These are phyloP conservation scores for Poecilia wingei DNA, from an alignment of 2,797 vertebrate species.

Conservation along the genomic window DNA sequence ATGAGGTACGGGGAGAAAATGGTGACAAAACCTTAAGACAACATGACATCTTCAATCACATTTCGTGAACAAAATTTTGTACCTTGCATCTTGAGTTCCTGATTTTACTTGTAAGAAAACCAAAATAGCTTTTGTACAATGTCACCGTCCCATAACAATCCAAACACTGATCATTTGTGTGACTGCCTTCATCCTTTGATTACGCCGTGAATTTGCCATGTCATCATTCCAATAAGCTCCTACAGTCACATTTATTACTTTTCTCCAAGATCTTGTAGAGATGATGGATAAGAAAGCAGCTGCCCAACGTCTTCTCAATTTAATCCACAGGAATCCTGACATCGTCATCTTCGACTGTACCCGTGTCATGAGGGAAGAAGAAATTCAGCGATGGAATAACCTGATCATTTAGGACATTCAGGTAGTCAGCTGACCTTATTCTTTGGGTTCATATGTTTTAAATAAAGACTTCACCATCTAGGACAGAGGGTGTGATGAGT, in stretches of 20 bases:
- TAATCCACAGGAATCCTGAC: not conserved
- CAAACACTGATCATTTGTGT: not conserved
- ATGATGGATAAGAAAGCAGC: too few relatives aligned
- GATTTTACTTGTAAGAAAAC: not conserved
- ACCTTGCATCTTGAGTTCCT: not conserved
- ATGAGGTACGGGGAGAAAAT: not conserved
- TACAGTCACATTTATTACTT: not conserved
- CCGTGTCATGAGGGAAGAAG: not conserved
- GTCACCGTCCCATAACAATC: not conserved
- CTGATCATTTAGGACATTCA: not conserved
- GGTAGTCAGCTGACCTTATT: not conserved
- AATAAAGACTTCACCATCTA: not conserved
- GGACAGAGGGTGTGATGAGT: not conserved
- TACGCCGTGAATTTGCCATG: not conserved
- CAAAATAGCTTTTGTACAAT: not conserved
- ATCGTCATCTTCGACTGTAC: not conserved
- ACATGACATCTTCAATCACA: not conserved
- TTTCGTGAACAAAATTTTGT: not conserved
- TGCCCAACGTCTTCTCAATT: not conserved
- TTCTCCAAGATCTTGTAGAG: not conserved
- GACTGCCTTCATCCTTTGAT: not conserved
- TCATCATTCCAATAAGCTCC: not conserved
- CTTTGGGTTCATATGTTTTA: not conserved
- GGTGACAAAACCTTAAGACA: not conserved
- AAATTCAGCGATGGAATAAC: not conserved